Evolutionary conservation across 2,888 invertebrate genomes (phyloP), one percentile per base, ranked within the genome.

Genomic region (Drosophila rubida): DNA sequence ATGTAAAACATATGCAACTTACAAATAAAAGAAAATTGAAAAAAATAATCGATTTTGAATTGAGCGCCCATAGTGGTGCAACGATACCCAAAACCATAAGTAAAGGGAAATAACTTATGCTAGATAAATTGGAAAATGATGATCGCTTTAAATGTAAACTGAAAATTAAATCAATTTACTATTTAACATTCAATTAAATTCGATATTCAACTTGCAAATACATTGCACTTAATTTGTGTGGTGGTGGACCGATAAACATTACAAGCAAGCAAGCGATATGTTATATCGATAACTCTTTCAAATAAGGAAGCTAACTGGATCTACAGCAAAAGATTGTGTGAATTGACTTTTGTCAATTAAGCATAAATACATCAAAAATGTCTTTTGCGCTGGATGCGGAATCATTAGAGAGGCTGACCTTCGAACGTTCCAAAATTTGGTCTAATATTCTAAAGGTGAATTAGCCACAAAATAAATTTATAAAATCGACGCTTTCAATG

Each of bases 341-440:
- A 45, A 41, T 53, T 58, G 37, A 22, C 22, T 39, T 3, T 48
- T 8, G 11, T 7, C 19, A 44, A 53, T 44, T 16, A 8, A 22
- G 1, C 3, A 44, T 8, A 22, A 5, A 25, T 27, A 8, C 0
- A 0, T 51, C 35, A 8, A 62, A 62, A 44, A 86, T 83, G 80
- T 50, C 72, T 19, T 49, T 50, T 2, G 27, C 44, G 4, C 5
- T 69, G 13, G 62, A 86, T 16, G 77, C 80, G 23, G 78, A 89
- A 51, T 45, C 46, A 0, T 46, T 90, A 37, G 88, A 90, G 50
- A 51, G 81, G 2, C 9, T 84, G 5, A 44, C 68, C 1, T 91
- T 74, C 54, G 83, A 89, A 50, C 88, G 91, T 19, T 90, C 87
- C 0, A 91, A 87, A 57, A n/a, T 5, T 1, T 91, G 91, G 91